These are phyloP conservation scores for Metallyticus violacea DNA, from an alignment of 2,888 invertebrate species.

Conservation along the genomic window DNA sequence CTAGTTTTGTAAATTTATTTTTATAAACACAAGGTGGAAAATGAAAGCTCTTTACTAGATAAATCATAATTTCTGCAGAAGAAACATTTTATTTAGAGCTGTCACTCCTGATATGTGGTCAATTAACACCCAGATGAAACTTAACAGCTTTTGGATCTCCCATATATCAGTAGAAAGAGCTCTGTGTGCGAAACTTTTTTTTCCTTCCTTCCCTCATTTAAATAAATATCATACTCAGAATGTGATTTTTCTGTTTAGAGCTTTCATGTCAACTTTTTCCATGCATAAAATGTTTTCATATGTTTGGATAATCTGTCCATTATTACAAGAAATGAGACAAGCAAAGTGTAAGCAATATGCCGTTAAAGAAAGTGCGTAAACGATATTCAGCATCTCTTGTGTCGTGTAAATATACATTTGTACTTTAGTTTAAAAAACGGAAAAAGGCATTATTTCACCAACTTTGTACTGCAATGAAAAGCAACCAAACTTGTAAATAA, in stretches of 20 bases:
- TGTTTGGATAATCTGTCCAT: slow-evolving; percentile 7
- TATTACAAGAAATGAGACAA: background rate
- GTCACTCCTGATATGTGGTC: background rate
- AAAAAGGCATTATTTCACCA: background rate
- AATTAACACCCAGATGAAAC: background rate
- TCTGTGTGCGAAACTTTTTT: background rate
- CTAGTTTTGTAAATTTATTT: slow-evolving; percentile 36
- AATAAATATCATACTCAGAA: background rate
- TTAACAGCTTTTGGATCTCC: slow-evolving; percentile 27
- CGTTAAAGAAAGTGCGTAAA: background rate
- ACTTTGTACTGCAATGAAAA: background rate
- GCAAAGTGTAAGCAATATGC: slow-evolving; percentile 1
- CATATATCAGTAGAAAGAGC: background rate
- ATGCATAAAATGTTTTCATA: background rate
- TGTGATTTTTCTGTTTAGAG: background rate
- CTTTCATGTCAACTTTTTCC: background rate
- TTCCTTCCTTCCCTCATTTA: background rate
- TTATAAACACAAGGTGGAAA: slow-evolving; percentile 24
- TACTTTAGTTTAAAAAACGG: slow-evolving; percentile 1
- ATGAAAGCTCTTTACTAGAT: background rate
- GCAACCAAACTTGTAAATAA: slow-evolving; percentile 9
- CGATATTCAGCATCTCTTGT: slow-evolving; percentile 1
- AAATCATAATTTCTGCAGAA: background rate
- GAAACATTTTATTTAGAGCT: background rate
- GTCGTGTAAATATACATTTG: slow-evolving; percentile 11